Evolutionary conservation across 2,888 invertebrate genomes (phyloP).

Genomic region (Rhagophthalmus giganteus): DNA sequence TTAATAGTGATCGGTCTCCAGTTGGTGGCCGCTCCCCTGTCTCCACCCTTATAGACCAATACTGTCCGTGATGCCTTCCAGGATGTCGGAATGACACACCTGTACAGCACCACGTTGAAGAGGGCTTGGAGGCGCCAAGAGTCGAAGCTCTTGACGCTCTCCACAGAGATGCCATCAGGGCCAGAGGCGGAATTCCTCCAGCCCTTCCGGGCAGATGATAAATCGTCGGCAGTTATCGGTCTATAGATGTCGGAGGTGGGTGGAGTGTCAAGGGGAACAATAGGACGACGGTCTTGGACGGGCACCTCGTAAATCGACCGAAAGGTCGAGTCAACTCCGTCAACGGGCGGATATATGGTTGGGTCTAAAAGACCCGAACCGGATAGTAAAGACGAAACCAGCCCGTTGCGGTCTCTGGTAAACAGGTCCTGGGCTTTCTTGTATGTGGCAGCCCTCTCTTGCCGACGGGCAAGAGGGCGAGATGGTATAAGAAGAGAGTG

Average conservation of each 20-base stretch:
- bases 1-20: background rate
- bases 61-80: background rate
- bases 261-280: too few species aligned
- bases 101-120: background rate
- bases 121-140: background rate
- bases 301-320: too few species aligned
- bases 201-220: background rate
- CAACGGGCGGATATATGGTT: too few species aligned
- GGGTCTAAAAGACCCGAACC: too few species aligned
- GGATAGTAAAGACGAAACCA: too few species aligned
- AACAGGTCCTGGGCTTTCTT: too few species aligned
- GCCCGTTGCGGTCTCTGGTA: too few species aligned
- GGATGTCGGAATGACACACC: background rate
- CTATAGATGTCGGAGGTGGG: background rate
- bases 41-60: background rate
- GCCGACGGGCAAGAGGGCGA: too few species aligned
- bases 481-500: too few species aligned
- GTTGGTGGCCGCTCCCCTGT: background rate
- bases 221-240: background rate
- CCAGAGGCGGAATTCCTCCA: background rate
- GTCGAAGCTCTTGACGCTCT: background rate
- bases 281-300: too few species aligned
- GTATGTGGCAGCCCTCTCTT: too few species aligned
- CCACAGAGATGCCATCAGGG: background rate
- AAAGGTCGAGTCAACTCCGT: too few species aligned